Base-by-base conservation (phyloP, 2,113 vertebrate species). In the Pachypanchax playfairii region DNA sequence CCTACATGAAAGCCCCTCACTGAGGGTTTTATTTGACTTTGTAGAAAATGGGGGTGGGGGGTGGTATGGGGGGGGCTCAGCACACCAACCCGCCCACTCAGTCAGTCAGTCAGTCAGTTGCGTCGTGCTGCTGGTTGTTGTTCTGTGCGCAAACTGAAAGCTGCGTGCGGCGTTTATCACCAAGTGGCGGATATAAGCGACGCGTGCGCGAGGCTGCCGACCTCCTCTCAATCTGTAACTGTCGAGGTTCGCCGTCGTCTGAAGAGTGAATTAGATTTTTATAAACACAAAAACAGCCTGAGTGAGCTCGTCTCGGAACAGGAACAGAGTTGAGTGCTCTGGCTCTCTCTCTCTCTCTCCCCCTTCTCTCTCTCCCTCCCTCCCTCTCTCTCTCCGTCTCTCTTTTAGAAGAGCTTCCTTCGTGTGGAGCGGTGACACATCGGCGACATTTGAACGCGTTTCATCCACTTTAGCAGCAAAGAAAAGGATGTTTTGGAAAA, bases 141-240 rank as follows among this genome's bases (percentile, higher is more conserved):
- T 85, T 80, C 71, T 77, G 82, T 81, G 80, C 80, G 70, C 77
- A 73, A 80, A 84, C 78, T 64, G 80, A 80, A 65, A 73, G 79
- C 82, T 77, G 82, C 68, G 36, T 54, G 79, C 36, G 25, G 55
- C 17, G 39, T 25, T 73, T 73, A 28, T 51, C 31, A 66, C 70
- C 54, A 60, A 80, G 60, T 65, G 75, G 65, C 77, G 80, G 86
- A 72, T 64, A 66, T 24, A 65, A 64, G 82, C 77, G 75, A 79
- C 82, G 79, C 26, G 77, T 38, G 66, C 17, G 57, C 36, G 50
- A 17, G n/a, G 31, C 41, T 41, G 20, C 33, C 8, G 55, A 25
- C 39, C 20, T 18, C 58, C 50, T 9, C 66, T n/a, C n/a, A n/a
- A 29, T 29, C 43, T 24, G 57, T 26, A 42, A 6, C 35, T 26